Percentiles rank a stretch among this genome's conserved stretches.
phyloP scores from a whole-genome alignment of 1,140 invertebrate genomes.

The Oncopodura yosiiana region DNA sequence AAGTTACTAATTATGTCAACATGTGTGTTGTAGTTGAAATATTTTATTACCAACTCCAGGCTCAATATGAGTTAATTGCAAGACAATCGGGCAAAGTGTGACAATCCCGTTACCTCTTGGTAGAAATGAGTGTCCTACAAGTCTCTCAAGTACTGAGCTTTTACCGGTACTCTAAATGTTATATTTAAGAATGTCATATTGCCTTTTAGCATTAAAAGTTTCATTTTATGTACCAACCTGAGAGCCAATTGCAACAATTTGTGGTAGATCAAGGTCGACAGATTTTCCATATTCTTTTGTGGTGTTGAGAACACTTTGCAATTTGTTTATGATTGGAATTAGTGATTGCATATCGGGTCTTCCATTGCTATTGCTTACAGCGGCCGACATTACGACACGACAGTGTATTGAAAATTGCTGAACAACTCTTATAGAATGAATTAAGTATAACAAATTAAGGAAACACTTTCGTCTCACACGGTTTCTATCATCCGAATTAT shows the following conservation, averaged over 20 bases:
- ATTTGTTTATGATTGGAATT: constrained; percentile 97
- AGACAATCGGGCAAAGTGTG: background rate
- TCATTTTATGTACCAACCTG: constrained; percentile 69
- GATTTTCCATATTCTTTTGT: constrained; percentile 79
- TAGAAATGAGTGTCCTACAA: background rate
- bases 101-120: background rate
- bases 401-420: too few species aligned
- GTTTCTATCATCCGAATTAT: too few species aligned
- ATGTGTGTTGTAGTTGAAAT: too few species aligned
- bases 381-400: too few species aligned
- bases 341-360: constrained; percentile 76
- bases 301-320: constrained; percentile 99
- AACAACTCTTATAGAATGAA: too few species aligned
- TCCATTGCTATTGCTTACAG: too few species aligned
- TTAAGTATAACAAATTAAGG: too few species aligned
- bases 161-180: background rate
- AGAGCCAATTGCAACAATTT: constrained; percentile 96
- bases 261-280: constrained; percentile 92
- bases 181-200: background rate
- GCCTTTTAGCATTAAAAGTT: background rate
- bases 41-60: constrained; percentile 81
- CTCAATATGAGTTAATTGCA: background rate
- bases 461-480: too few species aligned
- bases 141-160: background rate
- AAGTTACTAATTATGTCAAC: too few species aligned